Conservation (phyloP, 2,888 invertebrate species). For the Lasioglossum marginatum region DNA sequence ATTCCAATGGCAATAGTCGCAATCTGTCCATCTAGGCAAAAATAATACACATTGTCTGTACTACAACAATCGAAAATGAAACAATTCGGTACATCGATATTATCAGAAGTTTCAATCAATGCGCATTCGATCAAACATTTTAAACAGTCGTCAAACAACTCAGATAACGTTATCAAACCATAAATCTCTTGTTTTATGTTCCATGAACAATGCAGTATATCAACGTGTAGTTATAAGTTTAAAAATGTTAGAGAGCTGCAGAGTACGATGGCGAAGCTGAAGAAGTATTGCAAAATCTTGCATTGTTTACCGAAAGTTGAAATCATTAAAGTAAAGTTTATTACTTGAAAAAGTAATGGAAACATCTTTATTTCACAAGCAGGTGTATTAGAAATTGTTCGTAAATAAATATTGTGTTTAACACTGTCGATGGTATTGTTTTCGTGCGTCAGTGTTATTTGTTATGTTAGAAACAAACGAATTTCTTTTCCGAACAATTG, state of each 20-base stretch:
- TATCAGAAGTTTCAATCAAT: not conserved
- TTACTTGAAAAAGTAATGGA: not conserved
- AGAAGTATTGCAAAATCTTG: not conserved
- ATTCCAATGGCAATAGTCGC: conserved; percentile 79
- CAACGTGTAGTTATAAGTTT: not conserved
- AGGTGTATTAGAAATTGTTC: not conserved
- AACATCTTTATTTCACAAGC: conserved; percentile 14
- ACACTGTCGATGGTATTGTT: not conserved
- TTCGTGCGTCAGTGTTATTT: not conserved
- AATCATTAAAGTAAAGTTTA: not conserved
- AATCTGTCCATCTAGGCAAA: conserved; percentile 80
- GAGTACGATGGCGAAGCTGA: not conserved
- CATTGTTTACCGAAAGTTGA: not conserved
- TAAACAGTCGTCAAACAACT: not conserved
- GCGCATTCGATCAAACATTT: not conserved
- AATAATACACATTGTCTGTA: conserved; percentile 7
- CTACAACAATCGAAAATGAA: not conserved
- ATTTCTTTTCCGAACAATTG: not conserved
- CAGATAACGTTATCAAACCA: conserved; percentile 11
- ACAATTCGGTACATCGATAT: not conserved
- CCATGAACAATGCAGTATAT: conserved; percentile 9
- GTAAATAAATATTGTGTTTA: conserved; percentile 5
- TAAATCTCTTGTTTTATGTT: not conserved
- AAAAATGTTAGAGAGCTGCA: not conserved
- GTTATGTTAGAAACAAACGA: not conserved